Evolutionary conservation across 2,797 vertebrate species (phyloP).

Genomic region (Paramormyrops hopkinsi): DNA sequence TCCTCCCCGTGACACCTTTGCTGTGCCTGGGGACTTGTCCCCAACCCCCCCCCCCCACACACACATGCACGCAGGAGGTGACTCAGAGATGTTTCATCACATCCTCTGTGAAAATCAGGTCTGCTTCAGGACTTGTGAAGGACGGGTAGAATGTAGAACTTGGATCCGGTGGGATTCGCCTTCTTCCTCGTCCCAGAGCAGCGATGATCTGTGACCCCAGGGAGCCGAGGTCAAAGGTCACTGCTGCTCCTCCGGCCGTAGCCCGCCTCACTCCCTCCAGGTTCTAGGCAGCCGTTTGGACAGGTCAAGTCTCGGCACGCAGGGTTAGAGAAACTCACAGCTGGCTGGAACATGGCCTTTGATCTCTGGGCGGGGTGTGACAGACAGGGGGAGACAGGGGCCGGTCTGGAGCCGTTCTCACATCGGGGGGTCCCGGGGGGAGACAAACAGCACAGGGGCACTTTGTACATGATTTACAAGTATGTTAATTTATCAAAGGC

Average conservation of each 20-base stretch:
- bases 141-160: neutral
- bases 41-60: neutral
- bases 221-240: conserved; percentile 44
- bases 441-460: neutral
- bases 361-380: conserved; percentile 31
- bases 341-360: conserved; percentile 35
- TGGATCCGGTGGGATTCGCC: neutral
- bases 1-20: neutral
- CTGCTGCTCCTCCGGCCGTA: conserved; percentile 26
- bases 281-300: conserved; percentile 26
- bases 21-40: conserved; percentile 7
- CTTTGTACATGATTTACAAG: conserved; percentile 25
- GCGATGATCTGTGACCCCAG: conserved; percentile 58
- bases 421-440: neutral
- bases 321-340: conserved; percentile 39
- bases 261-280: neutral
- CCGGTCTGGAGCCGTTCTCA: neutral
- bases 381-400: neutral
- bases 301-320: conserved; percentile 28
- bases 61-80: conserved; percentile 9
- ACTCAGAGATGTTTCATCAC: conserved; percentile 22
- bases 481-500: conserved; percentile 31
- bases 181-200: neutral
- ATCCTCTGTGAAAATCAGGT: conserved; percentile 22
- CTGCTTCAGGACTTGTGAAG: conserved; percentile 4